Base-by-base conservation (phyloP, 1,140 invertebrate genomes). In the Platyscapa corneri region DNA sequence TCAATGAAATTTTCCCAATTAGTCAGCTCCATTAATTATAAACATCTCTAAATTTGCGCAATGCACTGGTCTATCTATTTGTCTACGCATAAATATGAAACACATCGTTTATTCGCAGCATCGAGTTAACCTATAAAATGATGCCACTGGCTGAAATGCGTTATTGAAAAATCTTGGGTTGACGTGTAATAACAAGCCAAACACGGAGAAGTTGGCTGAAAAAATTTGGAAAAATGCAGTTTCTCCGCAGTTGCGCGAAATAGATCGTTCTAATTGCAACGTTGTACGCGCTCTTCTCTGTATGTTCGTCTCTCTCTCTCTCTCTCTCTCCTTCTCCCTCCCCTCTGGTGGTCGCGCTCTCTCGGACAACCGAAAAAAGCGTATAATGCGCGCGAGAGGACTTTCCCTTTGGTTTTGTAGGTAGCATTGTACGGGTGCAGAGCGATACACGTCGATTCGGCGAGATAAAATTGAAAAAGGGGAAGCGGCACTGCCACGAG, bases 401-500 rank as follows among this genome's bases (percentile, higher is more conserved):
- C 82, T 83, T 76, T 83, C 82, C 82, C 84, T 86, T 77, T 32
- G 84, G 67, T 39, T 85, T 76, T 0, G 67, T 82, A 30, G 42
- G 64, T 74, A 64, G 84, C 70, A 84, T 87, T 87, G 87, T 85
- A 72, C 72, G 65, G 70, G 64, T 56, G 70, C 84, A 49, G 30
- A 60, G 77, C 56, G 76, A 77, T 84, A 78, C 34, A 32, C 85
- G 87, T 87, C 86, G 88, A 88, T 89, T 86, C 85, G 64, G 82
- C 37, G 37, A 83, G 88, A 90, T 89, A 90, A 91, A 86, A 89
- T 90, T 89, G 89, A 90, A 90, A 91, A 89, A 27, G 91, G 91
- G 91, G 91, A 92, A 91, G 91, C 90, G 87, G 91, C 87, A 89
- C 91, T 90, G 89, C 87, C 87, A 83, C 87, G 86, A 89, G 91